phyloP scores from a whole-genome alignment of 2,113 vertebrate genomes.

The human region GRCh38 chr13:52945501-52946000 shows the following conservation, averaged over 20 bases:
- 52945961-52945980: background rate
- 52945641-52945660: background rate
- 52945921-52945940: background rate
- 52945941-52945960: background rate
- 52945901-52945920: background rate
- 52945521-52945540: background rate
- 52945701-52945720: background rate
- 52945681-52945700: background rate
- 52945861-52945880: background rate
- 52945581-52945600: background rate
- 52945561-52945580: background rate
- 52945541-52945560: background rate
- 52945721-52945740: background rate
- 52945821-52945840: background rate
- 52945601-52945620: background rate
- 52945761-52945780: background rate
- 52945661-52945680: rapidly evolving
- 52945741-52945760: background rate
- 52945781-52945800: background rate
- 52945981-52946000: background rate
- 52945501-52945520: background rate
- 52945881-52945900: background rate
- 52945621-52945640: background rate
- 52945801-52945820: background rate
- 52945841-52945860: background rate